phyloP scores from a whole-genome alignment of 2,888 invertebrate genomes.

The Drosophila hamatofila region DNA sequence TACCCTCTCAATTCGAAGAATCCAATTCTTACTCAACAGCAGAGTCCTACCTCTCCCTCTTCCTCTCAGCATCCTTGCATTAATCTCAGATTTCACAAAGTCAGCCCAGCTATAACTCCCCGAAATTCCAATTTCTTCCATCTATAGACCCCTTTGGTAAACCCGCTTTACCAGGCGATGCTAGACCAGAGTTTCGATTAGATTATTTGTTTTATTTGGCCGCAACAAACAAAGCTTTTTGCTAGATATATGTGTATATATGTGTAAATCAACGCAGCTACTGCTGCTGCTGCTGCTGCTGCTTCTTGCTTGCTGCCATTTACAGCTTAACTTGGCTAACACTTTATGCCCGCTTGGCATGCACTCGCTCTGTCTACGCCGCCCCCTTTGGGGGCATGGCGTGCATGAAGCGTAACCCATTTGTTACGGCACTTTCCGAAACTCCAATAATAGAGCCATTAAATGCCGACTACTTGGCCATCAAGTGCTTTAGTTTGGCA shows the following conservation, averaged over 20 bases:
- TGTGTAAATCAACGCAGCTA: constrained; percentile 22
- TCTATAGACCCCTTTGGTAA: background rate
- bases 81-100: no score
- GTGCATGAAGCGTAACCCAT: constrained; percentile 57
- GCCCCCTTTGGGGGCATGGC: background rate
- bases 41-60: no score
- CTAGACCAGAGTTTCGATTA: background rate
- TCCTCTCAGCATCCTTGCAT: no score
- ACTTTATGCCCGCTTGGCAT: constrained; percentile 2
- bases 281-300: constrained; percentile 21
- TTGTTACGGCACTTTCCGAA: constrained; percentile 70
- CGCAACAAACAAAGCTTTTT: background rate
- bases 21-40: no score
- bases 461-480: constrained; percentile 79
- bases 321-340: constrained; percentile 3
- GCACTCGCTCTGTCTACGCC: background rate
- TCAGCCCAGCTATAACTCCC: no score
- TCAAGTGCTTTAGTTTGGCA: constrained; percentile 81
- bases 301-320: constrained; percentile 24
- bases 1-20: no score
- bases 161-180: background rate
- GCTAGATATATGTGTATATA: background rate
- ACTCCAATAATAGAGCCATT: constrained; percentile 79
- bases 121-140: background rate
- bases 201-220: background rate